phyloP scores from a whole-genome alignment of 92 coral and sea anemone genomes.

The Zoanthus solanderi region DNA sequence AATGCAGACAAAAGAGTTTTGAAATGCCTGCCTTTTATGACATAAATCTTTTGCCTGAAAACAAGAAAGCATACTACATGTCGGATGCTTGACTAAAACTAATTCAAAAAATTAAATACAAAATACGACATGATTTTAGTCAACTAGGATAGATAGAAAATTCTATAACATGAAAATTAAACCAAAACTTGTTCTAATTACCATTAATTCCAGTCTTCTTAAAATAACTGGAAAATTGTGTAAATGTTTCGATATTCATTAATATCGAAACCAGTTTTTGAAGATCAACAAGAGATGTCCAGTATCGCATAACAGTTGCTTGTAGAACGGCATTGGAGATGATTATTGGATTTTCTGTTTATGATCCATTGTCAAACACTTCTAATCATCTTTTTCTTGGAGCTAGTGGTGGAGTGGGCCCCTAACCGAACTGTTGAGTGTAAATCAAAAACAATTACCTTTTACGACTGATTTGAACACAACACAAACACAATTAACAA shows the following conservation, averaged over 20 bases:
- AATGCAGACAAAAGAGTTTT: too few relatives aligned
- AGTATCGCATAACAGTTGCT: not conserved
- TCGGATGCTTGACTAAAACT: too few relatives aligned
- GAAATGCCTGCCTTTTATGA: too few relatives aligned
- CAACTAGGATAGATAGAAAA: too few relatives aligned
- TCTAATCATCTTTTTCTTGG: conserved; percentile 54
- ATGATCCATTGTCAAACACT: too few relatives aligned
- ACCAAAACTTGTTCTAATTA: too few relatives aligned
- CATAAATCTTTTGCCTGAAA: too few relatives aligned
- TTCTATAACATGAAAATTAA: too few relatives aligned
- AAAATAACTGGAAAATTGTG: not conserved
- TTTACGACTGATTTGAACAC: not conserved
- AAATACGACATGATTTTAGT: too few relatives aligned
- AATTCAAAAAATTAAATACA: too few relatives aligned
- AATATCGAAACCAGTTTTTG: not conserved
- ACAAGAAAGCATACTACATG: too few relatives aligned
- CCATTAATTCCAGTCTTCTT: too few relatives aligned
- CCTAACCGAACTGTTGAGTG: conserved; percentile 42
- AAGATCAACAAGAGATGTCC: not conserved
- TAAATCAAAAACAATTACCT: not conserved
- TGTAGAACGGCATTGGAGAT: not conserved
- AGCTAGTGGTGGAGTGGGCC: conserved; percentile 72
- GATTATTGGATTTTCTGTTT: not conserved
- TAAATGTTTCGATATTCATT: not conserved
- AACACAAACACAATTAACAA: not conserved